phyloP scores from a whole-genome alignment of 2,113 vertebrate genomes.

The Equus przewalskii region DNA sequence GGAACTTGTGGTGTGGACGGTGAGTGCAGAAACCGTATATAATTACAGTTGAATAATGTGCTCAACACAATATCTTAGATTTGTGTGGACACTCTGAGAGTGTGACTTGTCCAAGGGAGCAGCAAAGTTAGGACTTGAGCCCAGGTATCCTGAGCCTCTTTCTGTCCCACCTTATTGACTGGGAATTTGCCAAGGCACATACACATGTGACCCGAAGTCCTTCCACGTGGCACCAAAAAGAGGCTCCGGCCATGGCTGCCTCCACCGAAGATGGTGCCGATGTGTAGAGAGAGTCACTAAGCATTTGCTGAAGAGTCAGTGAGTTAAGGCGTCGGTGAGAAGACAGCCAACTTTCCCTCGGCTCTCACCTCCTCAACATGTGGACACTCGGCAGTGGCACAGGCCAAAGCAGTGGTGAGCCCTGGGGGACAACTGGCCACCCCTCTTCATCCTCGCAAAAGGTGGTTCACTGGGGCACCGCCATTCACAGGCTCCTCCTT shows the following conservation, averaged over 20 bases:
- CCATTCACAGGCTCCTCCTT: background rate
- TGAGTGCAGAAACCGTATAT: background rate
- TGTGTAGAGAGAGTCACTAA: conserved; percentile 32
- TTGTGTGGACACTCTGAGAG: background rate
- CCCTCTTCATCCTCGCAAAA: conserved; percentile 27
- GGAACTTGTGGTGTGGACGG: background rate
- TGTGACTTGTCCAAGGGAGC: background rate
- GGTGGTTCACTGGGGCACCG: background rate
- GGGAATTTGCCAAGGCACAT: conserved; percentile 19
- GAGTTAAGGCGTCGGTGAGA: conserved; percentile 38
- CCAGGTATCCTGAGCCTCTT: background rate
- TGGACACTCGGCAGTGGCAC: background rate
- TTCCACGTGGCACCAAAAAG: conserved; percentile 39
- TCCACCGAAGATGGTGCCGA: conserved; percentile 20
- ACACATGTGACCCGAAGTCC: background rate
- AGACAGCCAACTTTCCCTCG: background rate
- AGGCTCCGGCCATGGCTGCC: conserved; percentile 46
- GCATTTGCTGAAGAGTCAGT: conserved; percentile 39
- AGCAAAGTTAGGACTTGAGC: background rate
- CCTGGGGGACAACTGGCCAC: background rate
- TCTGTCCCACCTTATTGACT: background rate
- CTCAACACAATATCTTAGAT: background rate
- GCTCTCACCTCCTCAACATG: background rate
- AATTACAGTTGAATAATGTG: background rate
- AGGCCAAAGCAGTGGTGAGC: background rate